These are phyloP conservation scores for Acyrthosiphon pisum DNA, from an alignment of 1,140 invertebrate genomes.

Conservation along the genomic window DNA sequence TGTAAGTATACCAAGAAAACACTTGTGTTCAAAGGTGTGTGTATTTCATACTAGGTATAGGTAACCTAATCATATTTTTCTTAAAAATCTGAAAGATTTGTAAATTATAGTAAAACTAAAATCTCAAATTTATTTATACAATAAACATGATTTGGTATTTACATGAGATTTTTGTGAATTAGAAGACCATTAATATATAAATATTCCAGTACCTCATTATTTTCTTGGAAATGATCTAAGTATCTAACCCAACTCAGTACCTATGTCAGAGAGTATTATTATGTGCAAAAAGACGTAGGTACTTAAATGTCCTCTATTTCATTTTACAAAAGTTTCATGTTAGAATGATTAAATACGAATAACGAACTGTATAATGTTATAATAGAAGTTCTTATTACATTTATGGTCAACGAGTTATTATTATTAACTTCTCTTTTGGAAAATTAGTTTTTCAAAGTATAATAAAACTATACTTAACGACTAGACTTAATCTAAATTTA, in stretches of 20 bases:
- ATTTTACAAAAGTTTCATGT: not conserved
- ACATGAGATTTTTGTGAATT: not conserved
- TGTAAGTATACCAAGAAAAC: no score
- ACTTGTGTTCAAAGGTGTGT: no score
- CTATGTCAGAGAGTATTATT: not conserved
- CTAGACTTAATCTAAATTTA: no score
- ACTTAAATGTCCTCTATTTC: not conserved
- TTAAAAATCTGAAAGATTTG: no score
- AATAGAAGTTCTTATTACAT: not conserved
- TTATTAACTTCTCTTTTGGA: not conserved
- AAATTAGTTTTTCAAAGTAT: not conserved
- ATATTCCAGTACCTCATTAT: not conserved
- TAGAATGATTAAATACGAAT: not conserved
- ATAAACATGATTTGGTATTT: not conserved
- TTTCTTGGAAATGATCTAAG: not conserved
- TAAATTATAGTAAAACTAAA: no score
- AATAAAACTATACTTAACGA: not conserved
- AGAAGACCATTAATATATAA: not conserved
- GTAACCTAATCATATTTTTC: no score
- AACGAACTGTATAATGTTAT: not conserved
- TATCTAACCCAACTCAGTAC: no score
- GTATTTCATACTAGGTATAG: no score
- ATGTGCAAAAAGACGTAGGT: not conserved
- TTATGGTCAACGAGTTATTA: not conserved
- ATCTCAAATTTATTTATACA: not conserved